Evolutionary conservation across 2,797 vertebrate genomes (phyloP).

Genomic region (Philypnodon macrostomus): DNA sequence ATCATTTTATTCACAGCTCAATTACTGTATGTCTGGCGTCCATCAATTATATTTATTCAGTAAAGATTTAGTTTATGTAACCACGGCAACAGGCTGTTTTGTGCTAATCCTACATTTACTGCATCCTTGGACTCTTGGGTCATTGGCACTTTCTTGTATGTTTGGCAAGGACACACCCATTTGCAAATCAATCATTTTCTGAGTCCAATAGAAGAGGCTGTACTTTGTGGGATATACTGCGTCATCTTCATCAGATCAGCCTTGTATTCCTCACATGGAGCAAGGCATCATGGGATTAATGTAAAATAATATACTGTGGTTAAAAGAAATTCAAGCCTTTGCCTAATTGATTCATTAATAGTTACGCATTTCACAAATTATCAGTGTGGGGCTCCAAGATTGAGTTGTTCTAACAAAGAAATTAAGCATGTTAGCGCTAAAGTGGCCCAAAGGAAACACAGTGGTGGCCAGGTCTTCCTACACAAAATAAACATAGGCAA

Average conservation of each 20-base stretch:
- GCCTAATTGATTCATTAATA: conserved; percentile 14
- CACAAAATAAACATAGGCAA: conserved; percentile 69
- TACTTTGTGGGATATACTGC: conserved; percentile 47
- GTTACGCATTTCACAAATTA: conserved; percentile 36
- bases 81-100: conserved; percentile 43
- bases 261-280: conserved; percentile 21
- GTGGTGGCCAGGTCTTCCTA: conserved; percentile 62
- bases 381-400: conserved; percentile 31
- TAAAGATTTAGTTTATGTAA: conserved; percentile 38
- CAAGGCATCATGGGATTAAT: conserved; percentile 21
- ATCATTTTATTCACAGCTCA: conserved; percentile 27
- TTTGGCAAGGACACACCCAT: conserved; percentile 51
- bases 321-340: background rate
- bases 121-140: conserved; percentile 40
- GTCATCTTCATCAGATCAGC: conserved; percentile 42
- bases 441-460: conserved; percentile 59
- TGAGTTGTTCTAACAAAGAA: conserved; percentile 41
- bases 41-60: conserved; percentile 37
- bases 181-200: conserved; percentile 41
- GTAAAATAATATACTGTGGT: conserved; percentile 10
- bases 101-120: conserved; percentile 32
- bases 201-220: conserved; percentile 4
- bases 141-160: conserved; percentile 41
- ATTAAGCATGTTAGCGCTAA: conserved; percentile 58
- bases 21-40: conserved; percentile 28